Base-by-base conservation (phyloP, 1,140 invertebrate genomes). In the Daktulosphaira vitifoliae region DNA sequence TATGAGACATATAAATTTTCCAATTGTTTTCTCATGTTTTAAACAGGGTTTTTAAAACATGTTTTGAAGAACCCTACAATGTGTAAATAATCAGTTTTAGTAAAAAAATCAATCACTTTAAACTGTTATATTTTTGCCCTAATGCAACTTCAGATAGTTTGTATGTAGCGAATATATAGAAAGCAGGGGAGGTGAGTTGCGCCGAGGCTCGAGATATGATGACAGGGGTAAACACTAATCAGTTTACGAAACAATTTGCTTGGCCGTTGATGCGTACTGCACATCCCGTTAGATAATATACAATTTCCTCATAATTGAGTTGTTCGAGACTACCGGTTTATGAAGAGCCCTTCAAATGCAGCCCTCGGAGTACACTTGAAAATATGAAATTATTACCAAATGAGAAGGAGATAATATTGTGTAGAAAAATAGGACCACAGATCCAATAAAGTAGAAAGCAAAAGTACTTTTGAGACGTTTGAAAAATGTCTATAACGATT, bases 171-270 rank as follows among this genome's bases (percentile, higher is more conserved):
- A 16, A 0, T 20, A 15, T n/a, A 44, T 44, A n/a, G n/a, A 44
- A 15, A 4, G 39, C 39, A 37, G 13, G 13, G 33, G 39, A 44
- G 5, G 29, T 22, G 51, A 18, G 16, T 15, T 9, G 16, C 50
- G 4, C 1, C 2, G 29, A 33, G 29, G 11, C 29, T 33, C 11
- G n/a, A n/a, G n/a, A n/a, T n/a, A n/a, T n/a, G n/a, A n/a, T 11
- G 5, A 5, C 29, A 11, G 29, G 29, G 29, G 56, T 48, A 62
- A 62, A 62, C 56, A 62, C 56, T 62, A 62, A 62, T 62, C 56
- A 62, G 56, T 62, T 62, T 62, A 62, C 56, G 56, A 62, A 62
- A 62, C 56, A 62, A 62, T 62, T 62, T 62, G 56, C 56, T 62
- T 48, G 56, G 56, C 56, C 56, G 56, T 62, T 20, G 56, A 62